Percentiles rank a stretch among this genome's conserved stretches.
Conservation (phyloP, 1,140 invertebrate species). For the Lasaia peninsularis region DNA sequence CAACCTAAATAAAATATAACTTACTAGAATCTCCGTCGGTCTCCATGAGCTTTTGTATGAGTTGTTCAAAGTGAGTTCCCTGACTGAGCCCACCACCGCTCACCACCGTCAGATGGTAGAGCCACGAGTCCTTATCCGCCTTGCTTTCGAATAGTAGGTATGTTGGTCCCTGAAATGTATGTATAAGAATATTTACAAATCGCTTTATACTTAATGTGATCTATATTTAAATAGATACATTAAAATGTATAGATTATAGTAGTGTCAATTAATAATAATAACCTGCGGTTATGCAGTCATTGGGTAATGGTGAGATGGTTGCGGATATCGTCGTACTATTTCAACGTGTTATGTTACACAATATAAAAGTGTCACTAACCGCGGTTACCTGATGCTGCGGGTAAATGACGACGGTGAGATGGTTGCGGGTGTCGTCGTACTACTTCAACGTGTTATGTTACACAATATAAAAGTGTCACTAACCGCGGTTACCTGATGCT, state of each 20-base stretch:
- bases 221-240: too few relatives aligned
- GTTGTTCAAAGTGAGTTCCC: conserved; percentile 96
- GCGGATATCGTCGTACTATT: too few relatives aligned
- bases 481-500: conserved; percentile 81
- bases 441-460: too few relatives aligned
- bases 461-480: conserved; percentile 19
- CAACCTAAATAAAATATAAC: conserved; percentile 29
- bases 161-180: conserved; percentile 84
- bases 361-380: conserved; percentile 28
- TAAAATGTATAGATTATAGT: too few relatives aligned
- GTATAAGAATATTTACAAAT: too few relatives aligned
- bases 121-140: conserved; percentile 94
- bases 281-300: too few relatives aligned
- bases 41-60: conserved; percentile 96
- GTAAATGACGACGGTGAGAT: conserved; percentile 95
- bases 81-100: conserved; percentile 93
- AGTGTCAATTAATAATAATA: too few relatives aligned
- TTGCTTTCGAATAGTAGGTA: conserved; percentile 94
- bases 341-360: too few relatives aligned
- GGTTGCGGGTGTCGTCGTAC: too few relatives aligned
- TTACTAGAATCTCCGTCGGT: conserved; percentile 94
- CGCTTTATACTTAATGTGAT: too few relatives aligned
- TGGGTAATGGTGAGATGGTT: too few relatives aligned
- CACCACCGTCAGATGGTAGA: conserved; percentile 96
- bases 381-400: conserved; percentile 85